Base-by-base conservation (phyloP, 2,113 vertebrate genomes). In the Morone chrysops region DNA sequence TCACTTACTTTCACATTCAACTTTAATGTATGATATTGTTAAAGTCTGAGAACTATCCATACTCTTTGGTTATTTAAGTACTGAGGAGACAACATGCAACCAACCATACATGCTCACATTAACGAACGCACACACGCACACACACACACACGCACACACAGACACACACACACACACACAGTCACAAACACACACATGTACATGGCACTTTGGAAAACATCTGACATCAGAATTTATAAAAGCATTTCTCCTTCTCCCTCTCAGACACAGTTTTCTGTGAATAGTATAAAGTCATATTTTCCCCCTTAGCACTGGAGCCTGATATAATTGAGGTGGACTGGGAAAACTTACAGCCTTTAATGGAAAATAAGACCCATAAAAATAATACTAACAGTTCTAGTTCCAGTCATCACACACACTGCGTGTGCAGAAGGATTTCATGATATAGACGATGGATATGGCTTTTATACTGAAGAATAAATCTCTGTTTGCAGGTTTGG, bases 201-300 rank as follows among this genome's bases (percentile, higher is more conserved):
- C 68, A 50, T 31, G 63, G 76, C 70, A 50, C 89, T 88, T 84
- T 90, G 90, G 93, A 95, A 94, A 95, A 93, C 85, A 89, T 94
- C 89, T 94, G 94, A 94, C 94, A 94, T 94, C 93, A 93, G 91
- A 94, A 87, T 91, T 92, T 81, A 87, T 85, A 87, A 88, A 81
- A 90, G 87, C 81, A 51, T 90, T 93, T 90, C 90, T 91, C 90
- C 76, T 68, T 88, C 86, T 92, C 77, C 69, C 70, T 81, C 78
- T 90, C 60, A 45, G 85, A 84, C 82, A 53, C 84, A 83, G 84
- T 90, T 90, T 91, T 92, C 89, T 90, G 87, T 87, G 82, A 92
- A 85, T 75, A 82, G 88, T 72, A 80, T 91, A 90, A 92, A 92
- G 90, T 93, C 93, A 94, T 89, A 92, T 91, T 95, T 95, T 93